A percentile compares a stretch with the other conserved stretches of the same genome.
Conservation (phyloP, 2,888 invertebrate species). For the Fabriciana adippe region DNA sequence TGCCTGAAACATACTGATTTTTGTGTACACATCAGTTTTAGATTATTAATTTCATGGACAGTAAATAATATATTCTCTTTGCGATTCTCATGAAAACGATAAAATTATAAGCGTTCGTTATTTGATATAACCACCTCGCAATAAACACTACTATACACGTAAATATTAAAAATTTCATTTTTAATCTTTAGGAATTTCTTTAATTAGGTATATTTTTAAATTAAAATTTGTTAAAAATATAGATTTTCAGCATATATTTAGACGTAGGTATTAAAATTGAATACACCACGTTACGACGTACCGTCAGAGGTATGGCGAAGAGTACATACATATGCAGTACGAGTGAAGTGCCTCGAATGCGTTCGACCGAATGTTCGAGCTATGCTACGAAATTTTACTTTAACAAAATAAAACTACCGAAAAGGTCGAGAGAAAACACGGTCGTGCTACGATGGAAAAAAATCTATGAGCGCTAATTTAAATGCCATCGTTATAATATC, state of each 20-base stretch:
- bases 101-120: constrained; percentile 69
- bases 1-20: constrained; percentile 81
- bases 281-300: constrained; percentile 50
- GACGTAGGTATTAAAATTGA: constrained; percentile 70
- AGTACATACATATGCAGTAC: constrained; percentile 48
- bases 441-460: constrained; percentile 68
- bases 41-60: constrained; percentile 76
- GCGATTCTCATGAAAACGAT: constrained; percentile 65
- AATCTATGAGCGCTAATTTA: constrained; percentile 71
- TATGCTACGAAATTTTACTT: constrained; percentile 51
- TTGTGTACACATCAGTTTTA: constrained; percentile 80
- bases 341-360: constrained; percentile 51
- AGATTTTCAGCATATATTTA: constrained; percentile 73
- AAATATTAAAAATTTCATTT: constrained; percentile 76
- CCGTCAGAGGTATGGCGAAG: too few species aligned
- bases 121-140: constrained; percentile 64
- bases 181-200: constrained; percentile 78
- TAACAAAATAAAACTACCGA: constrained; percentile 58
- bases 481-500: constrained; percentile 64
- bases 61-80: constrained; percentile 72
- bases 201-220: constrained; percentile 74
- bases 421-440: constrained; percentile 60
- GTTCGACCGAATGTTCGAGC: constrained; percentile 57
- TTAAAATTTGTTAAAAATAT: constrained; percentile 81
- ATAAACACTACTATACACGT: constrained; percentile 76